Evolutionary conservation across 2,888 invertebrate species (phyloP).

Genomic region (Drosophila hamatofila): DNA sequence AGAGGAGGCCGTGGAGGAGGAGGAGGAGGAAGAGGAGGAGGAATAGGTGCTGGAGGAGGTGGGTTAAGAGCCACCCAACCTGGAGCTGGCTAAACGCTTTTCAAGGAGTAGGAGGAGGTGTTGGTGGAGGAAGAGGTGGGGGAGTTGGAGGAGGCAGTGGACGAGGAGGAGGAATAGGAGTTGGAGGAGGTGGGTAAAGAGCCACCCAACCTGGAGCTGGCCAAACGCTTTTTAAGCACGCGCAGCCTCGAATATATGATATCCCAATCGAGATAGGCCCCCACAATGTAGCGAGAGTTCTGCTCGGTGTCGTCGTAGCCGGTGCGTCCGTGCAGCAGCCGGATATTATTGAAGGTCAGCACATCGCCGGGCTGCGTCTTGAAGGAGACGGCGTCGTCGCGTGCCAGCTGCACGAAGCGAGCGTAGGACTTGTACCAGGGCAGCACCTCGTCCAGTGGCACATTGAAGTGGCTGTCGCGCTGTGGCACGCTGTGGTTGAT

Average conservation of each 20-base stretch:
- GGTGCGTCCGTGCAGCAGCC: slow-evolving; percentile 90
- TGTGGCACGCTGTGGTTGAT: slow-evolving; percentile 92
- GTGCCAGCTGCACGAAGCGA: slow-evolving; percentile 88
- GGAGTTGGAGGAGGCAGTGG: not conserved
- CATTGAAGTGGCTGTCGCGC: slow-evolving; percentile 89
- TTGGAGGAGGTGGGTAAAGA: too few species aligned
- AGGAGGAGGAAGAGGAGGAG: not conserved
- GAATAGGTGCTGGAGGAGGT: not conserved
- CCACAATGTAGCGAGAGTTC: slow-evolving; percentile 88
- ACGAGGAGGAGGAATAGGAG: too few species aligned
- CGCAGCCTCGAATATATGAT: slow-evolving; percentile 89
- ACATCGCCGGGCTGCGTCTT: slow-evolving; percentile 90
- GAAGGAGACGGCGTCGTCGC: slow-evolving; percentile 88
- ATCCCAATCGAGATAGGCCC: slow-evolving; percentile 93
- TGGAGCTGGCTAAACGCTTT: slow-evolving; percentile 6
- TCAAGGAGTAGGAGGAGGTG: not conserved
- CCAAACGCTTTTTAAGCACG: slow-evolving; percentile 72
- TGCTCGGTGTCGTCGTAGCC: slow-evolving; percentile 87
- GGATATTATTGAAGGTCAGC: slow-evolving; percentile 90
- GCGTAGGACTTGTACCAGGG: slow-evolving; percentile 90
- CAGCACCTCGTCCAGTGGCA: slow-evolving; percentile 87
- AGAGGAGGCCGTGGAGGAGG: too few species aligned
- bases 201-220: too few species aligned
- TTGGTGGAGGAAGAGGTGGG: not conserved
- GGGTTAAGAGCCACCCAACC: accelerated